Evolutionary conservation across 2,113 vertebrate species (phyloP), one percentile per base, ranked within the genome.

Genomic region (Manacus vitellinus): DNA sequence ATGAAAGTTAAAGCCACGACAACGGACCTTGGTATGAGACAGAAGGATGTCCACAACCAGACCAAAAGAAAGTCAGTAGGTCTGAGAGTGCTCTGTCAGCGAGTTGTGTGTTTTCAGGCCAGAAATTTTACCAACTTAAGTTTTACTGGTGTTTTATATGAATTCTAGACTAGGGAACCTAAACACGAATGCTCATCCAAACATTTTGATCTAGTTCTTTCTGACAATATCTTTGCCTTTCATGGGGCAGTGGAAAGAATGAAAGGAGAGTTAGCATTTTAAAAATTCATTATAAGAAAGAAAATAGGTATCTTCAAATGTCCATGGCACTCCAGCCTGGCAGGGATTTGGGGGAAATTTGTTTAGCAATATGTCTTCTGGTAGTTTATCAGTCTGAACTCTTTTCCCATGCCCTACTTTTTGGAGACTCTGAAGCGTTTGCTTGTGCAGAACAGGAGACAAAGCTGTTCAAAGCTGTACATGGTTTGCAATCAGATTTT

Each of bases 391-490:
- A 76, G 33, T 43, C 63, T 66, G 20, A 89, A 67, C 27, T 54
- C 39, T 82, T 85, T 65, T 41, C 44, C 25, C 44, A 55, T 54
- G 49, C 25, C 35, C 71, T 70, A 59, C 30, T 74, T 93, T 96
- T 71, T 82, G 66, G 71, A 86, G 27, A 35, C 24, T 37, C 0
- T 0, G 12, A 20, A 65, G 9, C 0, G 0, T 47, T 86, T 1
- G 0, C 18, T 54, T 82, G 35, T 55, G 41, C 4, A 1, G 63
- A 82, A 73, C 28, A 76, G 41, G 25, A 89, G 46, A 37, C 17
- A 16, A 35, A 35, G 35, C 35, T 35, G 35, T 86, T 82, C 52
- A 33, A 27, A 77, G 54, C 39, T 56, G 28, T 37, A 63, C 37
- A 5, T 2, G 24, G 27, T 55, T 92, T 93, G 93, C 66, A 68